A percentile compares a stretch with the other conserved stretches of the same genome.
Evolutionary conservation across 2,797 vertebrate species (phyloP).

Genomic region (Sitta carolinensis): DNA sequence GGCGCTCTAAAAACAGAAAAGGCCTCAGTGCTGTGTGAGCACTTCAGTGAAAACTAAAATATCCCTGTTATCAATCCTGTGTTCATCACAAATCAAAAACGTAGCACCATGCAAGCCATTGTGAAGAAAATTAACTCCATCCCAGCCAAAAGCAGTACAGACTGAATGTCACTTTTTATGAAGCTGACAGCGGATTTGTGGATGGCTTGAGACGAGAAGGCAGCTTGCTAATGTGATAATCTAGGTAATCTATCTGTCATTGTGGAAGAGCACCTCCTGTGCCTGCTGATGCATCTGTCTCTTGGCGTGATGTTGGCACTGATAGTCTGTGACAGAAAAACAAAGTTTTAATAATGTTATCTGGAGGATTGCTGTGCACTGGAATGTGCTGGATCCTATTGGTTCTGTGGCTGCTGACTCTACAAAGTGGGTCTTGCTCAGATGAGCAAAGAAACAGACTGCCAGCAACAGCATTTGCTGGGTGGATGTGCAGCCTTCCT

Average conservation of each 20-base stretch:
- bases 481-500: background rate
- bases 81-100: background rate
- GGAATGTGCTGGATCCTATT: background rate
- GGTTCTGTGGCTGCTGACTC: background rate
- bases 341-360: background rate
- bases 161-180: background rate
- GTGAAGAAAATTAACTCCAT: background rate
- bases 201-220: background rate
- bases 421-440: background rate
- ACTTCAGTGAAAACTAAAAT: background rate
- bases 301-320: background rate
- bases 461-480: fast-evolving
- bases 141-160: background rate
- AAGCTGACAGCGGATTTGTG: background rate
- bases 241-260: background rate
- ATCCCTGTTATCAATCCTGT: background rate
- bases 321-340: background rate
- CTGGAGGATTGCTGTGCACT: background rate
- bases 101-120: background rate
- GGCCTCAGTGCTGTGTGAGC: background rate
- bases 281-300: background rate
- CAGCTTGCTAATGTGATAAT: background rate
- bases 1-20: background rate
- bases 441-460: background rate
- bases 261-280: background rate